These are phyloP conservation scores for Fopius arisanus DNA, from an alignment of 1,140 invertebrate species.

Conservation along the genomic window DNA sequence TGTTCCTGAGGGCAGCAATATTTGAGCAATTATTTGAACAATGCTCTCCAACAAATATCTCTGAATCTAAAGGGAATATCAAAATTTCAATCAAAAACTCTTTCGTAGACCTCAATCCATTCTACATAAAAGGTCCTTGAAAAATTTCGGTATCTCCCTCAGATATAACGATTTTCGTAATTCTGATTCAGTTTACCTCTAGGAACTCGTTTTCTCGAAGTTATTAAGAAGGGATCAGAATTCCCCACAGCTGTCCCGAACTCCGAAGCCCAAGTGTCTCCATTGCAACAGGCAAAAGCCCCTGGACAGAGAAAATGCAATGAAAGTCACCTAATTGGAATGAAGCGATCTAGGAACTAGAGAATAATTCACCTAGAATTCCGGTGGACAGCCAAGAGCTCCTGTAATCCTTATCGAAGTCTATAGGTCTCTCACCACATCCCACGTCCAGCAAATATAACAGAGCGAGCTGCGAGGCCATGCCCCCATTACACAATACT, in stretches of 20 bases:
- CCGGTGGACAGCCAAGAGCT: constrained; percentile 84
- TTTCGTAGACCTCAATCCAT: too few species aligned
- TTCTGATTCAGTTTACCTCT: constrained; percentile 65
- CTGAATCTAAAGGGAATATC: too few species aligned
- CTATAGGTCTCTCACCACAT: constrained; percentile 78
- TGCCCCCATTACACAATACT: constrained; percentile 88
- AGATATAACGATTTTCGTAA: neutral
- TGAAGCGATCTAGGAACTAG: neutral
- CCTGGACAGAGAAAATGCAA: constrained; percentile 63
- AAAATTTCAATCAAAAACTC: too few species aligned
- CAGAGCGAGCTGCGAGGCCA: constrained; percentile 80
- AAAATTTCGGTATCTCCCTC: too few species aligned
- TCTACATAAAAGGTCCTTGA: too few species aligned
- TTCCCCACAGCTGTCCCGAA: constrained; percentile 79
- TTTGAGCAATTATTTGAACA: too few species aligned
- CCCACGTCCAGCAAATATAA: constrained; percentile 85
- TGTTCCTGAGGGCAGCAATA: constrained; percentile 74
- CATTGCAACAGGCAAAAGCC: constrained; percentile 83
- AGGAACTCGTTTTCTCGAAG: constrained; percentile 78
- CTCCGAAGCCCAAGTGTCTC: constrained; percentile 93
- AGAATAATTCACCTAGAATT: constrained; percentile 70
- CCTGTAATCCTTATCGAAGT: constrained; percentile 80
- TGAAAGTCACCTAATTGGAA: too few species aligned
- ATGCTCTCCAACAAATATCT: too few species aligned
- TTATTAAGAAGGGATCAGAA: constrained; percentile 79